Percentiles rank a stretch among this genome's conserved stretches.
Conservation (phyloP, 2,888 invertebrate genomes). For the Meloe dianella region DNA sequence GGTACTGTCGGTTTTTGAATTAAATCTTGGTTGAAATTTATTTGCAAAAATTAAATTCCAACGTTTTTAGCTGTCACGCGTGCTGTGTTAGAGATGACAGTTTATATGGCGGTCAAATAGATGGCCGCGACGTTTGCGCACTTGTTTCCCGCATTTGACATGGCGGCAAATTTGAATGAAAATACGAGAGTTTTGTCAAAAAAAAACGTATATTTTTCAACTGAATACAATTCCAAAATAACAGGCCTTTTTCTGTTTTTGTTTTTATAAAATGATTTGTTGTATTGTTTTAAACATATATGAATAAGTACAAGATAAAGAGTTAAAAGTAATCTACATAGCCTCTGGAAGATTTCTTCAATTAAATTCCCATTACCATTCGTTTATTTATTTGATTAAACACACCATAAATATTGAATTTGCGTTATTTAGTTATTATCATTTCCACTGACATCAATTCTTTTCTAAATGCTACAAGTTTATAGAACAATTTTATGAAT, state of each 20-base stretch:
- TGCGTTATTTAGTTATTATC: neutral
- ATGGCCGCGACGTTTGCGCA: slow-evolving; percentile 34
- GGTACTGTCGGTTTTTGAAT: neutral
- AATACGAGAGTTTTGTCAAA: neutral
- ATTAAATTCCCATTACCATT: slow-evolving; percentile 8
- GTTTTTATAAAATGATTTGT: slow-evolving; percentile 2
- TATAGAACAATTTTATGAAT: slow-evolving; percentile 28
- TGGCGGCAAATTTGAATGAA: slow-evolving; percentile 18
- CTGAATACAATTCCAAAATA: slow-evolving; percentile 9
- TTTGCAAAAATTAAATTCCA: neutral
- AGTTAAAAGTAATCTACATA: neutral
- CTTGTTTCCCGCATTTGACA: neutral
- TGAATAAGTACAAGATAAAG: slow-evolving; percentile 5
- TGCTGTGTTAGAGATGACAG: slow-evolving; percentile 45
- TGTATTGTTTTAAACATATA: neutral
- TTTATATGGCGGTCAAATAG: slow-evolving; percentile 50
- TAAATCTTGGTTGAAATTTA: no score
- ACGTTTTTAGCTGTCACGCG: slow-evolving; percentile 41
- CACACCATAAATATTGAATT: neutral
- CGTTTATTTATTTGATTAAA: neutral
- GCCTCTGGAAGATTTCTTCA: slow-evolving; percentile 10
- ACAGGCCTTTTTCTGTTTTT: slow-evolving; percentile 2
- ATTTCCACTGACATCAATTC: neutral
- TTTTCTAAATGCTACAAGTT: neutral
- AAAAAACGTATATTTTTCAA: neutral